A percentile compares a stretch with the other conserved stretches of the same genome.
phyloP scores from a whole-genome alignment of 2,113 vertebrate species.

The Muntiacus muntjak region DNA sequence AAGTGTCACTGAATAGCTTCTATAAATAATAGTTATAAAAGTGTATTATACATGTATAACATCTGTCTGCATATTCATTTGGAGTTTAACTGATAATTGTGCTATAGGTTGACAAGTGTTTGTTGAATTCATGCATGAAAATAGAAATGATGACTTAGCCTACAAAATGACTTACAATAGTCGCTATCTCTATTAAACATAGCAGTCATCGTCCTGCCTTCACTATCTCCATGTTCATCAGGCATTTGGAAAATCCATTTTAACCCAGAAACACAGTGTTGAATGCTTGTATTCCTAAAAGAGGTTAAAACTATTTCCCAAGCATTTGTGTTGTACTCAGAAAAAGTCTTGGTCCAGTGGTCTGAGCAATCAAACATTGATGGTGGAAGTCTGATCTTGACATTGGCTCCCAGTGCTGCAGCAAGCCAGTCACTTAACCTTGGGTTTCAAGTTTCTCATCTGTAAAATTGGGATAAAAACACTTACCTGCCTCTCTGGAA shows the following conservation, averaged over 20 bases:
- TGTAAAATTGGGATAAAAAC: slow-evolving; percentile 61
- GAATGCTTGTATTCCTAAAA: background rate
- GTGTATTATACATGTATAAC: background rate
- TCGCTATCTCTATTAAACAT: background rate
- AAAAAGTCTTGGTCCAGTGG: background rate
- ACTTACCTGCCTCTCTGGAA: slow-evolving; percentile 45
- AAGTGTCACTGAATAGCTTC: background rate
- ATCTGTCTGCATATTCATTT: background rate
- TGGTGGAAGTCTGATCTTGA: slow-evolving; percentile 8
- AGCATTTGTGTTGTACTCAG: background rate
- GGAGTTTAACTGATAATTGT: background rate
- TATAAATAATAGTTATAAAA: background rate
- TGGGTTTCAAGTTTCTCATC: slow-evolving; percentile 49
- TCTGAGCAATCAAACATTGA: slow-evolving; percentile 13
- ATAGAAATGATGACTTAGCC: background rate
- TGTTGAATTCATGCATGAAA: background rate
- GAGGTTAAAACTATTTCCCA: background rate
- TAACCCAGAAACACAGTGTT: background rate
- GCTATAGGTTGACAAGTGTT: background rate
- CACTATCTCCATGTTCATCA: background rate
- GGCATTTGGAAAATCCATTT: background rate
- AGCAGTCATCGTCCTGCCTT: background rate
- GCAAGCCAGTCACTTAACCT: slow-evolving; percentile 52
- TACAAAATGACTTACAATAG: background rate
- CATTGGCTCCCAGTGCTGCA: background rate